Base-by-base conservation (phyloP, 2,888 invertebrate genomes). In the Caenorhabditis uteleia region DNA sequence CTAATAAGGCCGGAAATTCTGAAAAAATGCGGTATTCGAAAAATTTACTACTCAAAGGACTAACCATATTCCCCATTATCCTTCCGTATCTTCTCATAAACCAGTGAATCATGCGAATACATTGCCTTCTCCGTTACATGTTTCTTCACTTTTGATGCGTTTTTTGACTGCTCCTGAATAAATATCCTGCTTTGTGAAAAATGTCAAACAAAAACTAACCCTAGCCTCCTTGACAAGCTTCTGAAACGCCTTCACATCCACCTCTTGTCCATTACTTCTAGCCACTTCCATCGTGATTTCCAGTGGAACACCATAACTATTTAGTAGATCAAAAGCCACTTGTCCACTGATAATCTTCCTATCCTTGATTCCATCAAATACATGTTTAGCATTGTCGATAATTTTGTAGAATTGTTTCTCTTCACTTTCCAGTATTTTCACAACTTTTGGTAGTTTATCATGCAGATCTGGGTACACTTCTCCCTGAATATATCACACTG, bases 271-370 rank as follows among this genome's bases (percentile, higher is more conserved):
- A 34, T 49, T 36, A 26, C 39, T 45, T 40, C 54, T 57, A 7
- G 68, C 69, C 33, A 72, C 23, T 39, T 66, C 58, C 5, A 47
- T 46, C 10, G 70, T 75, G 4, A 75, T 51, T 3, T 66, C 66
- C 12, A 75, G 29, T 10, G 70, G 60, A 23, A 75, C 47, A 10
- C 75, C 75, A 39, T 70, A 36, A 1, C 69, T 56, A 39, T 67
- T 64, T 46, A 70, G 58, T 2, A 75, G 49, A 8, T 53, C 40
- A 56, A 68, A 75, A 5, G 68, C 67, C 4, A 55, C n/a, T 14
- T 36, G 34, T 16, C 68, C 74, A n/a, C n/a, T n/a, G n/a, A n/a
- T 3, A 14, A 33, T 27, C 10, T 23, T 16, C 3, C 14, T 3
- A 3, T n/a, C 5, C 8, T 16, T 6, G 21, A 42, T 25, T 16